Base-by-base conservation (phyloP, 2,888 invertebrate genomes). In the Diarsia dahlii region DNA sequence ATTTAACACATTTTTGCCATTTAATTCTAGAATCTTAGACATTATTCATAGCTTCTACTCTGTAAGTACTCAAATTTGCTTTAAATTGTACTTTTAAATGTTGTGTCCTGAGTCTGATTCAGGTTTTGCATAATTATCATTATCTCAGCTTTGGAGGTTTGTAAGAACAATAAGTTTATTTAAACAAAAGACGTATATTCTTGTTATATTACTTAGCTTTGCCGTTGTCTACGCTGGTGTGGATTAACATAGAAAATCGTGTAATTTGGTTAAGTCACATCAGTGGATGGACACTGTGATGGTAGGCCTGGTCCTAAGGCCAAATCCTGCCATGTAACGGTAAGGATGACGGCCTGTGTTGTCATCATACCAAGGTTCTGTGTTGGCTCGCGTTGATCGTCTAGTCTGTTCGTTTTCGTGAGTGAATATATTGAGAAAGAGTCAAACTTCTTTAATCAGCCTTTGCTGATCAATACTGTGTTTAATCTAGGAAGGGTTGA, bases 11-110 rank as follows among this genome's bases (percentile, higher is more conserved):
- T 48, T 28, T 39, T 15, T 15, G 5, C 6, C 46, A 18, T 10
- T 46, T 15, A 34, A 5, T 10, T 28, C n/a, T 60, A 28, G 20
- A 20, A 34, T 34, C 1, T 20, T 46, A 9, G 28, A 63, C 10
- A 52, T 54, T 63, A 54, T 63, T 34, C 46, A 76, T 56, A 67
- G 28, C 28, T 77, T 6, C 23, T 54, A 13, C 18, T 28, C 9
- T 5, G 6, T 23, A 6, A 64, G 13, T 10, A 54, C 23, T n/a
- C 18, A 34, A 18, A 23, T 45, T 34, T 50, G 12, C 28, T 13
- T 50, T 0, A 45, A 66, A 66, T 66, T 66, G n/a, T n/a, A 28
- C 67, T 60, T 66, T 52, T 28, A n/a, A 78, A 66, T 78, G 6
- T 45, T 58, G 13, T 23, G 4, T 18, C 46, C n/a, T n/a, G 18